These are phyloP conservation scores for Mesaphorura yosii DNA, from an alignment of 1,140 invertebrate genomes.

Conservation along the genomic window DNA sequence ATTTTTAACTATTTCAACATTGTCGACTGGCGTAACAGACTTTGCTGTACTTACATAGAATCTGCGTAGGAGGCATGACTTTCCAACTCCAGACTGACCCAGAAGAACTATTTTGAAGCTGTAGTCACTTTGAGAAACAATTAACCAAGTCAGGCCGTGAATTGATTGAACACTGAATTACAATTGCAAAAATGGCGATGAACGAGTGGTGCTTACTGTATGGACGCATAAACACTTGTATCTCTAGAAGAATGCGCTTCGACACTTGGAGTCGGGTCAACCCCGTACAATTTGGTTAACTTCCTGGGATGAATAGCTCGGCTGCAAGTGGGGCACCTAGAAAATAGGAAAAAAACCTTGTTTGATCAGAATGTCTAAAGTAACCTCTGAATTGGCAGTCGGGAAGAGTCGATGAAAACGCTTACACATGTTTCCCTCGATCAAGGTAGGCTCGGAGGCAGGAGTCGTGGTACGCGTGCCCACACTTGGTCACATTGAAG, in stretches of 20 bases:
- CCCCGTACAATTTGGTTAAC: slow-evolving; percentile 20
- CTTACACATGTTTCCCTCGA: slow-evolving; percentile 10
- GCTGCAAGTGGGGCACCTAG: slow-evolving; percentile 19
- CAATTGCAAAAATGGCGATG: neutral
- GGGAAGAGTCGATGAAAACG: neutral
- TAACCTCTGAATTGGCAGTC: neutral
- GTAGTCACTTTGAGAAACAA: slow-evolving; percentile 13
- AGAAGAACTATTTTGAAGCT: slow-evolving; percentile 31
- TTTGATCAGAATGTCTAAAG: neutral
- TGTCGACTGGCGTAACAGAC: no score
- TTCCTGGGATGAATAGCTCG: slow-evolving; percentile 13
- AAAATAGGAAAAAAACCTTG: neutral
- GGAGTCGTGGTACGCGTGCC: slow-evolving; percentile 20
- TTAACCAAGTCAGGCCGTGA: neutral
- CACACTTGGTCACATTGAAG: slow-evolving; percentile 21
- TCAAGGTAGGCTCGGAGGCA: slow-evolving; percentile 19
- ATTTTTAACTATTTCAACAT: no score
- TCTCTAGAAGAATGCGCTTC: neutral
- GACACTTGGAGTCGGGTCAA: slow-evolving; percentile 15
- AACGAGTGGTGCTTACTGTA: neutral
- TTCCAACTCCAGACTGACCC: slow-evolving; percentile 27
- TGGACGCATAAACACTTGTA: neutral
- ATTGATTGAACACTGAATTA: neutral
- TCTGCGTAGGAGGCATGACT: slow-evolving; percentile 23
- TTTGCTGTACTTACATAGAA: slow-evolving; percentile 21